These are phyloP conservation scores for Calameuta pallipes DNA, from an alignment of 2,888 invertebrate species.

Conservation along the genomic window DNA sequence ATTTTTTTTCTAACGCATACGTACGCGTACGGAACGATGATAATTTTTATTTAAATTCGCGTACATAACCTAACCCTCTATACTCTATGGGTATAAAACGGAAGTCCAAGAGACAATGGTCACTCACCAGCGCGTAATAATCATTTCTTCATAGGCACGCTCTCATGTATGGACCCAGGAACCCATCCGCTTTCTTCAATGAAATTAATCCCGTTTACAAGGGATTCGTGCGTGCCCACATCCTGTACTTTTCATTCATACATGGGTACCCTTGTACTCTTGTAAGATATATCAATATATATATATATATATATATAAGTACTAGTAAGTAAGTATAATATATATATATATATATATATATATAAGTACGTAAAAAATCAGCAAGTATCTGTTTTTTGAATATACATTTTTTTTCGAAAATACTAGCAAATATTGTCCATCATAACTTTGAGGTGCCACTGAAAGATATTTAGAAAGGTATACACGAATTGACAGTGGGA, in stretches of 20 bases:
- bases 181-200: background rate
- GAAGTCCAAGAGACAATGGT: background rate
- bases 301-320: slow-evolving; percentile 2
- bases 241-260: slow-evolving; percentile 40
- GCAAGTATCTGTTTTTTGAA: background rate
- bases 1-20: background rate
- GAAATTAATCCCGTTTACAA: slow-evolving; percentile 10
- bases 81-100: background rate
- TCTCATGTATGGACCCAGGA: too few species aligned
- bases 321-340: too few species aligned
- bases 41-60: background rate
- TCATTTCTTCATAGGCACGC: background rate
- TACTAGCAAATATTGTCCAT: background rate
- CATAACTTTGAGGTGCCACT: background rate
- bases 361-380: background rate
- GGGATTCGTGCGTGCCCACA: slow-evolving; percentile 41
- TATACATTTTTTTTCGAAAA: slow-evolving; percentile 9
- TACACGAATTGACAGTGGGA: background rate
- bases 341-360: background rate
- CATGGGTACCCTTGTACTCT: background rate
- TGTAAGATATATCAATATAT: background rate
- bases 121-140: background rate
- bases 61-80: background rate
- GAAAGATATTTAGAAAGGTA: background rate
- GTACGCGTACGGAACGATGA: background rate